Evolutionary conservation across 2,888 invertebrate genomes (phyloP).

Genomic region (Serripes groenlandicus): DNA sequence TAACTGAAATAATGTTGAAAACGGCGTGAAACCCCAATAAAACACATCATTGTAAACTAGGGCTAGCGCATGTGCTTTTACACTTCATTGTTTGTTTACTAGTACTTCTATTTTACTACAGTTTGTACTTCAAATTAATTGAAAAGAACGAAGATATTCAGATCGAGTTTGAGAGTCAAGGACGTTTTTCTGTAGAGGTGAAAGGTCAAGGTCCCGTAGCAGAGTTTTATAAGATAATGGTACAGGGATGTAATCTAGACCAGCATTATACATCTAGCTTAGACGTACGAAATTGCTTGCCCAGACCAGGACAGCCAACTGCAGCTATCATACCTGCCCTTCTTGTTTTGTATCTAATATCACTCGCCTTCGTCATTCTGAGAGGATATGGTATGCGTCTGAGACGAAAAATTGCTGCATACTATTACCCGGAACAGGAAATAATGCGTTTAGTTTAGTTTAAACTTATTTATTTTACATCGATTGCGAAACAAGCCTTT

Average conservation of each 20-base stretch:
- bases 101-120: constrained; percentile 75
- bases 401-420: constrained; percentile 65
- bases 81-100: constrained; percentile 72
- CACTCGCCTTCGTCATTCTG: constrained; percentile 58
- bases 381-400: constrained; percentile 67
- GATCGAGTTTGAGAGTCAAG: constrained; percentile 62
- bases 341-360: constrained; percentile 60
- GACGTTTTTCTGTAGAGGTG: constrained; percentile 45
- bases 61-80: constrained; percentile 71
- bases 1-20: too few species aligned
- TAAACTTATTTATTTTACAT: too few species aligned
- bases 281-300: constrained; percentile 67
- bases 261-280: constrained; percentile 42
- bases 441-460: constrained; percentile 28
- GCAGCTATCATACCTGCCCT: constrained; percentile 51
- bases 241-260: constrained; percentile 53
- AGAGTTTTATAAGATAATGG: constrained; percentile 53
- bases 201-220: constrained; percentile 67
- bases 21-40: too few species aligned
- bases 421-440: constrained; percentile 70
- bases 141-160: constrained; percentile 70
- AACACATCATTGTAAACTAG: constrained; percentile 68
- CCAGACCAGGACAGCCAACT: constrained; percentile 59
- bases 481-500: too few species aligned
- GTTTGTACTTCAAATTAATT: constrained; percentile 76